Evolutionary conservation across 2,888 invertebrate genomes (phyloP).

Genomic region (Standfussiana lucernea): DNA sequence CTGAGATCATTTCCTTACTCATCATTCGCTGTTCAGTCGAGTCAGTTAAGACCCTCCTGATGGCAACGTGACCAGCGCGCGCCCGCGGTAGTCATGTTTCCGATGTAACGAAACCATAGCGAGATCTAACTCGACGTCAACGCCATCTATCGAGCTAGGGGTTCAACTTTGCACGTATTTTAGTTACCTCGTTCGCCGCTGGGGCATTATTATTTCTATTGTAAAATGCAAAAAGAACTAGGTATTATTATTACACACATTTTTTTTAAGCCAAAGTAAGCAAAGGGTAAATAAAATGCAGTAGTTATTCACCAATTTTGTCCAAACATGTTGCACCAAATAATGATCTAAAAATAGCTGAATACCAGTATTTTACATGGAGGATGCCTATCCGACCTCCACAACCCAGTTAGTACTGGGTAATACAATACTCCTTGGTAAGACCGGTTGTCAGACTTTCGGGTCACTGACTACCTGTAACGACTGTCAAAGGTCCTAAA

Average conservation of each 20-base stretch:
- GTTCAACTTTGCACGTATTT: slow-evolving; percentile 5
- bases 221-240: too few relatives aligned
- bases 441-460: too few relatives aligned
- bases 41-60: slow-evolving; percentile 89
- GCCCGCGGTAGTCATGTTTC: slow-evolving; percentile 40
- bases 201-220: background rate
- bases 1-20: slow-evolving; percentile 80
- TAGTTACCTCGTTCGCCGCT: slow-evolving; percentile 21
- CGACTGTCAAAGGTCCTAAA: too few relatives aligned
- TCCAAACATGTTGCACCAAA: background rate
- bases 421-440: too few relatives aligned
- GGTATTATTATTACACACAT: background rate
- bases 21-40: slow-evolving; percentile 90
- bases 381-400: too few relatives aligned
- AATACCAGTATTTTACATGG: too few relatives aligned
- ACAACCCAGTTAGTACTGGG: too few relatives aligned
- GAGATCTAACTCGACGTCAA: slow-evolving; percentile 67
- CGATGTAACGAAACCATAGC: slow-evolving; percentile 67
- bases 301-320: too few relatives aligned
- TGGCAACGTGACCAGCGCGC: slow-evolving; percentile 68
- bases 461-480: too few relatives aligned
- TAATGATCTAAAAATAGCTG: background rate
- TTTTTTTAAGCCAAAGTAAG: background rate
- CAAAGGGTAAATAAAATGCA: background rate
- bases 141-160: slow-evolving; percentile 72